Base-by-base conservation (phyloP, 2,797 vertebrate genomes). In the Toxotes lorentzi region DNA sequence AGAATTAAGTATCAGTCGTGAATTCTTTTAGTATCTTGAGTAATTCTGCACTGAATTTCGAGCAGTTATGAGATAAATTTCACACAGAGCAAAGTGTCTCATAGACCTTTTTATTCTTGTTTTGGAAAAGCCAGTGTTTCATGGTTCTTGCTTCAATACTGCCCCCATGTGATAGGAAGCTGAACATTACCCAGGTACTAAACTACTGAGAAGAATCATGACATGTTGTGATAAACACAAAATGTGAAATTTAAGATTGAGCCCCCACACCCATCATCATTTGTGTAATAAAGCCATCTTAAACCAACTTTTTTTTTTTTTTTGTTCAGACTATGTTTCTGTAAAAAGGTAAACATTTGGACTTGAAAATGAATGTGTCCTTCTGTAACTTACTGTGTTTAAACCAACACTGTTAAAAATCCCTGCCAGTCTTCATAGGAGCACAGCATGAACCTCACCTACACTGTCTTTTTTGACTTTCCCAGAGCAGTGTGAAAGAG, bases 81-180 rank as follows among this genome's bases (percentile, higher is more conserved):
- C 43, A 79, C 54, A 45, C 21, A 70, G 65, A 86, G 69, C 35
- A 82, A 72, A 78, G 67, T 61, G 63, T 73, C 50, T 73, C 64
- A 16, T 53, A 40, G 71, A 79, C 32, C 19, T 67, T 66, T 81
- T 72, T 2, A 75, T 68, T 79, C 68, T 66, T 41, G 43, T 70
- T 67, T 63, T 47, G 7, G 12, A 30, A 23, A 75, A 58, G 34
- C 48, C 63, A 5, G 8, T 27, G 32, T 47, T 48, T 41, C 12
- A 63, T 58, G 66, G 81, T 91, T 89, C 78, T 91, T 94, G 91
- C 74, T 83, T 93, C 93, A 94, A 92, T 82, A 94, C 92, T 95
- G 94, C 93, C 93, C 92, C 87, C 93, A 83, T 90, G 94, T 94
- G 94, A 73, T 41, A 21, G 13, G 45, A 84, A 71, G 53, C 8